Base-by-base conservation (phyloP, 2,888 invertebrate genomes). In the Cephus nigrinus region DNA sequence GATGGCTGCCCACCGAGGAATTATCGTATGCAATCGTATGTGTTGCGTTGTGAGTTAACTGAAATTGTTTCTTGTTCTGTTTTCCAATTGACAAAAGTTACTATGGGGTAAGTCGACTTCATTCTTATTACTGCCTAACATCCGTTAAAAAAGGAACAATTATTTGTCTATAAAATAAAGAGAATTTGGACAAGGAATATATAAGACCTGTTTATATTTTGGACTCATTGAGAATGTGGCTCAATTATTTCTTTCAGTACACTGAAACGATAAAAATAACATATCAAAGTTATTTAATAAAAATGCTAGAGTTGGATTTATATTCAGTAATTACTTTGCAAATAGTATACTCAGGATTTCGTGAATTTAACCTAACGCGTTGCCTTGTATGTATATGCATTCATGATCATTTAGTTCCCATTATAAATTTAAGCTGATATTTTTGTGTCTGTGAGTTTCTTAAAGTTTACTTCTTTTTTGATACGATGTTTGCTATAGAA, bases 61-160 rank as follows among this genome's bases (percentile, higher is more conserved):
- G 77, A 80, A 83, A 79, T 75, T 79, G 76, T 84, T 76, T 73
- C 82, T 80, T 82, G 80, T 81, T 79, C 76, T 82, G 75, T 75
- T 80, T 81, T 84, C 80, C 79, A 82, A 82, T 82, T 80, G 78
- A 73, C 75, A 73, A 79, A 74, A 23, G 68, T 81, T 69, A 84
- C 79, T 76, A 85, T 85, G 86, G 86, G 85, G 85, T 85, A 80
- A 82, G 85, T 80, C 23, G 23, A 55, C 15, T 55, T 55, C 23
- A 55, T 55, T 55, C 9, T 23, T 55, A 23, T 23, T 23, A 55
- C 55, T 55, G 55, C 23, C 9, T 23, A 55, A 23, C 2, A 9
- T 55, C 23, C 5, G 23, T 55, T 55, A 5, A 5, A 23, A 23
- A 55, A 55, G 23, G 23, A 23, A 55, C 2, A 55, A 55, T 55